Evolutionary conservation across 2,888 invertebrate species (phyloP).

Genomic region (Ypsolopha scabrella): DNA sequence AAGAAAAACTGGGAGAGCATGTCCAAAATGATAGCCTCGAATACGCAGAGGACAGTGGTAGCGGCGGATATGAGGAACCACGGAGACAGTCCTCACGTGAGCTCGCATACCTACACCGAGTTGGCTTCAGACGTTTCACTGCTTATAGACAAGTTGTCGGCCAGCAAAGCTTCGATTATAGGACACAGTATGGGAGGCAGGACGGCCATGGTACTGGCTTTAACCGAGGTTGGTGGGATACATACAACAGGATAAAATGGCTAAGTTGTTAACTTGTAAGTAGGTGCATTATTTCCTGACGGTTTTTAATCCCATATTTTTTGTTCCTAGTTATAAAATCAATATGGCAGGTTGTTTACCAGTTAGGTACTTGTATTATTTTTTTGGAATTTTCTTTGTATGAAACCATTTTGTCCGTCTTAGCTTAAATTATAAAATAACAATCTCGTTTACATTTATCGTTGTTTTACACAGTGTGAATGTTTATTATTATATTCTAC

Average conservation of each 20-base stretch:
- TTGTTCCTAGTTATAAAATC: too few relatives aligned
- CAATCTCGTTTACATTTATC: too few relatives aligned
- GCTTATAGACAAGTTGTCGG: conserved; percentile 67
- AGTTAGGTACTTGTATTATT: too few relatives aligned
- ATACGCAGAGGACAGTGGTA: conserved; percentile 74
- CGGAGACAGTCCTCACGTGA: conserved; percentile 87
- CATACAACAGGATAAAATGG: not conserved
- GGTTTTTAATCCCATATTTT: not conserved
- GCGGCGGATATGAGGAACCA: conserved; percentile 92
- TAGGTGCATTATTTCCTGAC: too few relatives aligned
- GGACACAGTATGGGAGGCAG: conserved; percentile 97
- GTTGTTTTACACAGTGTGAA: too few relatives aligned
- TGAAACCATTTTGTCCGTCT: too few relatives aligned
- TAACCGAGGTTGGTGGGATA: conserved; percentile 45
- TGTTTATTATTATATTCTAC: too few relatives aligned
- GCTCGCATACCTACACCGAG: conserved; percentile 75
- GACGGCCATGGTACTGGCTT: conserved; percentile 82
- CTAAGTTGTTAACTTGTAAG: not conserved
- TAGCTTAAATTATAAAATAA: too few relatives aligned
- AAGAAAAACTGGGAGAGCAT: conserved; percentile 90
- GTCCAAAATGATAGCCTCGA: conserved; percentile 74
- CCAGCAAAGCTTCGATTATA: conserved; percentile 73
- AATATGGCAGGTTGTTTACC: too few relatives aligned
- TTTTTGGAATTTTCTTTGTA: too few relatives aligned
- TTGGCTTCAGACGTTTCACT: conserved; percentile 79